Evolutionary conservation across 2,888 invertebrate genomes (phyloP).

Genomic region (Xanthia icteritia): DNA sequence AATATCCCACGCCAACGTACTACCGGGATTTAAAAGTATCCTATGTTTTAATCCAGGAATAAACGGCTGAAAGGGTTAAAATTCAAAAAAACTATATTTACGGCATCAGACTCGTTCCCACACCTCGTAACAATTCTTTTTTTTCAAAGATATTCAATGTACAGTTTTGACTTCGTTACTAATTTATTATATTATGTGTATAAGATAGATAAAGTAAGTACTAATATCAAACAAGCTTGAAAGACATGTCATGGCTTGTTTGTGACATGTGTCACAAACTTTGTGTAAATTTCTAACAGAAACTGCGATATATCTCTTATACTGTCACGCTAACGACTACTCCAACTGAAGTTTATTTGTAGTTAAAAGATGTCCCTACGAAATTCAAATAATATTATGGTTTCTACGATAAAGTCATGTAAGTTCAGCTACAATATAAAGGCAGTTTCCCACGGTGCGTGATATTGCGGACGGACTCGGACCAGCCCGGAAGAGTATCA

Average conservation of each 20-base stretch:
- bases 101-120: too few relatives aligned
- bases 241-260: neutral
- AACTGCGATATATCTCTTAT: conserved; percentile 7
- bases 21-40: too few relatives aligned
- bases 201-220: neutral
- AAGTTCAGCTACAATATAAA: conserved; percentile 5
- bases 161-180: too few relatives aligned
- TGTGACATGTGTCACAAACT: conserved; percentile 9
- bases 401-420: neutral
- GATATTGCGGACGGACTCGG: neutral
- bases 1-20: too few relatives aligned
- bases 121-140: too few relatives aligned
- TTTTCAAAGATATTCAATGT: too few relatives aligned
- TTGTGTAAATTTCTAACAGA: neutral
- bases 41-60: too few relatives aligned
- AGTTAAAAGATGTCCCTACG: neutral
- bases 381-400: neutral
- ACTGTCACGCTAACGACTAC: neutral
- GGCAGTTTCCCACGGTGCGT: neutral
- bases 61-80: too few relatives aligned
- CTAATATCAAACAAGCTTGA: neutral
- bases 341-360: neutral
- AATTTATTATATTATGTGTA: neutral
- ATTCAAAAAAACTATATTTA: too few relatives aligned
- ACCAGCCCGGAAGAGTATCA: neutral